Evolutionary conservation across 2,888 invertebrate species (phyloP), one percentile per base, ranked within the genome.

Genomic region (Deilephila elpenor): DNA sequence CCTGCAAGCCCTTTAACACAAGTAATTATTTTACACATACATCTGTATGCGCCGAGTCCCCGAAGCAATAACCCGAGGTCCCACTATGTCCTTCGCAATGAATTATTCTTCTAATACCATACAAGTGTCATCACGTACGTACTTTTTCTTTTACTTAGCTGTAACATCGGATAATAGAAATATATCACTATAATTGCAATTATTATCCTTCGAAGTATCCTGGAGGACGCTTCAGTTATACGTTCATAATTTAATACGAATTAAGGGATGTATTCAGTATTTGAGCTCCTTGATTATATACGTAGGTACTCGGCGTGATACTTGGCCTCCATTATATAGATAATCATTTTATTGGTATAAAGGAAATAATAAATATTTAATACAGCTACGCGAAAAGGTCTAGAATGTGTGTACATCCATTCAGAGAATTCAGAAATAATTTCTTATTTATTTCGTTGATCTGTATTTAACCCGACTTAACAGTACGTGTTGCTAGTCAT

Each of bases 171-270:
- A 14, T 64, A n/a, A 44, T 25, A 44, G 44, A 64, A 8, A 44
- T 64, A 64, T 64, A 64, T 64, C 44, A 64, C 5, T 20, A 44
- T 37, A 44, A 20, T 64, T 64, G 20, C 64, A 37, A 64, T 64
- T 64, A 64, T n/a, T n/a, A n/a, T 64, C 11, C 20, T 44, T 14
- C 20, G 8, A 44, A 37, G 44, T 64, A 44, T 5, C 25, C 20
- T 44, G 37, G 20, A 37, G 37, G 64, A 44, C 64, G n/a, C 64
- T 64, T 8, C 37, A 44, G 44, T 44, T 14, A 7, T 64, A 62
- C n/a, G 7, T 37, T 44, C 64, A 8, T 64, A 44, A 62, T 62
- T 64, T 37, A 37, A 20, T 20, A 62, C n/a, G 5, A 56, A 56
- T 56, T 5, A 56, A n/a, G 5, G 14, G n/a, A 19, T 44, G 44